Percentiles rank a stretch among this genome's conserved stretches.
Evolutionary conservation across 2,797 vertebrate genomes (phyloP).

Genomic region (Tarsius wallacei): DNA sequence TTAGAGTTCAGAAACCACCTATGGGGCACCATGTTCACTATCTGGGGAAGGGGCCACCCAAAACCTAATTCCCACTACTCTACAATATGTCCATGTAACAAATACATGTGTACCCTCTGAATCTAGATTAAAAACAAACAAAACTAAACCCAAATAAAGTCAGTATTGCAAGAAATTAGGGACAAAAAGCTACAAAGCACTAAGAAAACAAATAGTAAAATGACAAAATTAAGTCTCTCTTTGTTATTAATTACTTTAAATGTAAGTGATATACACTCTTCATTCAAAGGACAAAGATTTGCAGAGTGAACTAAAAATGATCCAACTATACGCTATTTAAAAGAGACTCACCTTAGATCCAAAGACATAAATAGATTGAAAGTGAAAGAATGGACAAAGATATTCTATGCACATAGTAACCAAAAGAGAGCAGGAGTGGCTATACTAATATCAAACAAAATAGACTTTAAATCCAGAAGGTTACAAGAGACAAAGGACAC

Average conservation of each 20-base stretch:
- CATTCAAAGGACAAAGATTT: background rate
- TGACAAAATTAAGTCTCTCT: background rate
- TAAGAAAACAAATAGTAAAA: background rate
- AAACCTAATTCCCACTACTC: too few relatives aligned
- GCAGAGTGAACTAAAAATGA: background rate
- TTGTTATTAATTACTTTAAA: background rate
- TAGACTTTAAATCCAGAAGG: background rate
- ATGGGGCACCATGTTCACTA: too few relatives aligned
- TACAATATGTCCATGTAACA: too few relatives aligned
- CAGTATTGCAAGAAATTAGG: background rate
- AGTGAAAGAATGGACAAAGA: background rate
- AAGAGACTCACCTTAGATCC: background rate
- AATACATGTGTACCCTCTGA: too few relatives aligned
- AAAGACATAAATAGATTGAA: background rate
- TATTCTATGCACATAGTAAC: background rate
- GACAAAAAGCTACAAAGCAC: background rate
- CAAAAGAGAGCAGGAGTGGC: background rate
- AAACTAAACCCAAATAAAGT: background rate
- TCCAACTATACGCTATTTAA: background rate
- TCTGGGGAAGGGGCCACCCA: too few relatives aligned
- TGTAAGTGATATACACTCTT: background rate
- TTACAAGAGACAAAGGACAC: background rate
- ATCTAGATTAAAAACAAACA: too few relatives aligned
- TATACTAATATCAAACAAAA: background rate
- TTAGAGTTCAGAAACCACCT: too few relatives aligned